These are phyloP conservation scores for Dromaius novaehollandiae DNA, from an alignment of 2,113 vertebrate species.

Conservation along the genomic window DNA sequence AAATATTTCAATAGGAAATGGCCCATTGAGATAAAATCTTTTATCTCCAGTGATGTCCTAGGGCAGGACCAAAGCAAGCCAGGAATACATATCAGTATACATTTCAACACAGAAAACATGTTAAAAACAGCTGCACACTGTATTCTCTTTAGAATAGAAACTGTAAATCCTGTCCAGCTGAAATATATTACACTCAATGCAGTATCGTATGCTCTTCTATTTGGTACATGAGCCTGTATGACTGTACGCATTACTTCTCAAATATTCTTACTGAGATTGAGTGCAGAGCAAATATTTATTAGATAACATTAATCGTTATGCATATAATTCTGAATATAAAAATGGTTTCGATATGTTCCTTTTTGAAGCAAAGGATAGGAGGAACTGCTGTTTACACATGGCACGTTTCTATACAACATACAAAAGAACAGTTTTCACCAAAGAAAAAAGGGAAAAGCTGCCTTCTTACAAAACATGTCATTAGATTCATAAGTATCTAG, in stretches of 20 bases:
- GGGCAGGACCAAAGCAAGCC: background rate
- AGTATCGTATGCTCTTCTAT: background rate
- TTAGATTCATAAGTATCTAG: background rate
- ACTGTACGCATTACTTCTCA: background rate
- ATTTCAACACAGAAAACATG: background rate
- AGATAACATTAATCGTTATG: background rate
- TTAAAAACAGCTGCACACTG: background rate
- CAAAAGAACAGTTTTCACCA: background rate
- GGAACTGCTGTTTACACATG: background rate
- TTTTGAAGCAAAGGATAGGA: background rate
- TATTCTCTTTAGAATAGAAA: background rate
- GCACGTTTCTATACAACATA: background rate
- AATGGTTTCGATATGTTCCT: background rate
- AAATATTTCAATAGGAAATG: constrained; percentile 24
- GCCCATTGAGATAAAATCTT: background rate
- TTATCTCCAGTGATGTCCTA: background rate
- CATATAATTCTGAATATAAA: background rate
- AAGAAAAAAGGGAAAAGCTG: background rate
- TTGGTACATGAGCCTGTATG: background rate
- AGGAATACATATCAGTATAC: background rate
- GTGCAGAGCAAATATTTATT: background rate
- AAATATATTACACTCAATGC: background rate
- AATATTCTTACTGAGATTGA: background rate
- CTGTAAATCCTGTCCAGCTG: background rate
- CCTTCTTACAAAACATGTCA: background rate